phyloP scores from a whole-genome alignment of 2,797 vertebrate species.

The Diglossa cyanea region DNA sequence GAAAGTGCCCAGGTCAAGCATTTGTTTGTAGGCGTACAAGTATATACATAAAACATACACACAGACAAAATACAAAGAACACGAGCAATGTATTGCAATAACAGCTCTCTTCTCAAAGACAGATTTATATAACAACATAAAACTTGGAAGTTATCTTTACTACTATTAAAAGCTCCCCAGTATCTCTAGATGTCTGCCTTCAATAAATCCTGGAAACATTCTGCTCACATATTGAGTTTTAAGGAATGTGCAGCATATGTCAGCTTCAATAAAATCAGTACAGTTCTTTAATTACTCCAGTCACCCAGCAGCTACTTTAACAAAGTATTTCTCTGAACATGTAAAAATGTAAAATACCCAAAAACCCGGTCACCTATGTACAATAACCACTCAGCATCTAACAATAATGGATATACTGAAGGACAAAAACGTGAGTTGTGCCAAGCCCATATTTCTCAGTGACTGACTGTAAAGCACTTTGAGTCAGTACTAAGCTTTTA shows the following conservation, averaged over 20 bases:
- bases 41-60: not conserved
- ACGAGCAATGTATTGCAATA: not conserved
- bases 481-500: constrained; percentile 4
- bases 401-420: constrained; percentile 35
- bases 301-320: constrained; percentile 46
- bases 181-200: constrained; percentile 1
- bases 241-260: constrained; percentile 12
- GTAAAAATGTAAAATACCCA: constrained; percentile 3
- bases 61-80: not conserved
- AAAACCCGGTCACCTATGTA: constrained; percentile 6
- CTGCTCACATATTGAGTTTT: constrained; percentile 39
- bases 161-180: not conserved
- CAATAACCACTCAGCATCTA: constrained; percentile 21
- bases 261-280: constrained; percentile 51
- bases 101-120: not conserved
- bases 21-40: not conserved
- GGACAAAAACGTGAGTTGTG: not conserved
- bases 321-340: not conserved
- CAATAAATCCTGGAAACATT: constrained; percentile 38
- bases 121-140: constrained; percentile 25
- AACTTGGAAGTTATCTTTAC: constrained; percentile 29
- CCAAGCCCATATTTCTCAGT: constrained; percentile 37
- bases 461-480: constrained; percentile 39
- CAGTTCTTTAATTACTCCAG: constrained; percentile 43
- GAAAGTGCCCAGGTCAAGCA: not conserved